Conservation (phyloP, 1,140 invertebrate genomes). For the Leucophenga varia region DNA sequence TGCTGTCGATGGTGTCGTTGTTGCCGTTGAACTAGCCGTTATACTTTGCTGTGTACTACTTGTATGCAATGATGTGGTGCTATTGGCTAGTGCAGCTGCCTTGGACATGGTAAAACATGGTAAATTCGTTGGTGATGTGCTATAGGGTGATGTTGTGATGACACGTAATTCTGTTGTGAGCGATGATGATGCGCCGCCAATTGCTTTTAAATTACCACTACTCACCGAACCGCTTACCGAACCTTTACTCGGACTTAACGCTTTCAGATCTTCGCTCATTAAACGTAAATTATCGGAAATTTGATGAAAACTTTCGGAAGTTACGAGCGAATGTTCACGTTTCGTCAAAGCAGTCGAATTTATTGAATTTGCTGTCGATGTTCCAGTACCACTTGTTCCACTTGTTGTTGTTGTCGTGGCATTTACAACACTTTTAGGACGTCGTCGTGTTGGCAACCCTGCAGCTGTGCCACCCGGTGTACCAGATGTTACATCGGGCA, state of each 20-base stretch:
- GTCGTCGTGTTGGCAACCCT: constrained; percentile 30
- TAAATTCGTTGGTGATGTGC: constrained; percentile 25
- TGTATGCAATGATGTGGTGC: constrained; percentile 13
- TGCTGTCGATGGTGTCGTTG: constrained; percentile 47
- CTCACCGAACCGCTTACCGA: constrained; percentile 29
- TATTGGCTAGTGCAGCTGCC: constrained; percentile 33
- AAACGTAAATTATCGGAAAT: constrained; percentile 53
- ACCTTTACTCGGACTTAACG: constrained; percentile 50
- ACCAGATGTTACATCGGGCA: constrained; percentile 50
- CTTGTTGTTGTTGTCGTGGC: neutral
- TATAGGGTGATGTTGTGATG: constrained; percentile 39
- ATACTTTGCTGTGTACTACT: neutral
- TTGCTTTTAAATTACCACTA: constrained; percentile 35
- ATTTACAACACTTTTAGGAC: constrained; percentile 39
- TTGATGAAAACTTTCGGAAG: constrained; percentile 53
- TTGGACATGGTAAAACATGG: constrained; percentile 40
- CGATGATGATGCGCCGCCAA: constrained; percentile 24
- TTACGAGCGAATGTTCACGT: constrained; percentile 40
- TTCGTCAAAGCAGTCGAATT: constrained; percentile 21
- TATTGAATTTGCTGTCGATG: constrained; percentile 13
- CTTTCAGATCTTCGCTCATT: constrained; percentile 54
- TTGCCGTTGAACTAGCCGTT: constrained; percentile 34
- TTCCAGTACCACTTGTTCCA: neutral
- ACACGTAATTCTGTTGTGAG: constrained; percentile 36
- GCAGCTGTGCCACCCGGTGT: constrained; percentile 25